phyloP scores from a whole-genome alignment of 2,888 invertebrate species.

The Synergus laeviventris region DNA sequence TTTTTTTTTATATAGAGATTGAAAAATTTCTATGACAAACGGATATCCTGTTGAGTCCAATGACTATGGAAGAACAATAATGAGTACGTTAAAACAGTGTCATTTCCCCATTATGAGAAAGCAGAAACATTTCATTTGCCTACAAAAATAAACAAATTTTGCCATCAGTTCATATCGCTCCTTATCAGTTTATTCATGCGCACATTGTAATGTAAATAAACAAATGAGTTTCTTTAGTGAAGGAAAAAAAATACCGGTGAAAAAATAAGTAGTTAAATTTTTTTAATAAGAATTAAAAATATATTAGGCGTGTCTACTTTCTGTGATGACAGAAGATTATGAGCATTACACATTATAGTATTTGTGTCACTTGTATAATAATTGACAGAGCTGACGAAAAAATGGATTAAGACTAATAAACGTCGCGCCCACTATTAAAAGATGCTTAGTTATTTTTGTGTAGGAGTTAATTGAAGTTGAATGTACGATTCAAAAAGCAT shows the following conservation, averaged over 20 bases:
- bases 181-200: too few species aligned
- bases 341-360: background rate
- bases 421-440: conserved; percentile 32
- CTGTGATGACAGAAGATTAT: background rate
- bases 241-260: background rate
- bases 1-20: background rate
- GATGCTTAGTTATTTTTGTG: conserved; percentile 27
- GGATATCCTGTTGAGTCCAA: conserved; percentile 24
- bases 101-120: conserved; percentile 6
- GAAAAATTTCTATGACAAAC: conserved; percentile 23
- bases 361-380: background rate
- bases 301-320: background rate
- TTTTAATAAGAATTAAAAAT: too few species aligned
- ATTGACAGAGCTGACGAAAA: conserved; percentile 3
- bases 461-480: conserved; percentile 19
- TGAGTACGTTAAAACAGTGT: background rate
- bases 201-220: background rate
- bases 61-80: background rate
- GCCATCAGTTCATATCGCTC: background rate
- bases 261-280: too few species aligned
- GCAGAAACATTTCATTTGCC: background rate
- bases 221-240: background rate
- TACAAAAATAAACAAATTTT: background rate
- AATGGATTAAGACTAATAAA: conserved; percentile 33
- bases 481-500: conserved; percentile 12